Evolutionary conservation across 1,140 invertebrate species (phyloP).

Genomic region (Physella acuta): DNA sequence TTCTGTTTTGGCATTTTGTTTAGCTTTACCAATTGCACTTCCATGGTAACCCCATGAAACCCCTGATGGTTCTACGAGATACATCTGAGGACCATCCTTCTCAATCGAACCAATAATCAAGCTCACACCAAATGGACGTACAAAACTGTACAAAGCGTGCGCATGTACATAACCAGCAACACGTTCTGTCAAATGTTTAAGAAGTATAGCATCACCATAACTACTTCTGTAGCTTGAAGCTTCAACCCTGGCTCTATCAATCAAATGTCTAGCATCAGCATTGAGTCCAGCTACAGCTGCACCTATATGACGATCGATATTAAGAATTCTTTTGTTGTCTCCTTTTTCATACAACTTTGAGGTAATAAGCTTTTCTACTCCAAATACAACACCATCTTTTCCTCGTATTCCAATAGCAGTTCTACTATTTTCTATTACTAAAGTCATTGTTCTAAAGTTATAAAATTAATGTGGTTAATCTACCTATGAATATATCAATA

Average conservation of each 20-base stretch:
- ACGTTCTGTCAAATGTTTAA: slow-evolving; percentile 81
- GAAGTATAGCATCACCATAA: slow-evolving; percentile 84
- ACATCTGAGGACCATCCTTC: slow-evolving; percentile 82
- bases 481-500: no score
- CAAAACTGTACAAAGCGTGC: slow-evolving; percentile 93
- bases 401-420: slow-evolving; percentile 92
- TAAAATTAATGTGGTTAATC: no score
- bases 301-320: slow-evolving; percentile 91
- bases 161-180: slow-evolving; percentile 95
- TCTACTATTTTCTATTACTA: no score
- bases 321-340: slow-evolving; percentile 92
- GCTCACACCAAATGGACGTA: slow-evolving; percentile 91
- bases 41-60: slow-evolving; percentile 93
- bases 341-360: slow-evolving; percentile 94
- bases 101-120: slow-evolving; percentile 85
- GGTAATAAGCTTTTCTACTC: slow-evolving; percentile 95
- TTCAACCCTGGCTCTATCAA: slow-evolving; percentile 85
- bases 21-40: slow-evolving; percentile 96
- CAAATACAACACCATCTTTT: slow-evolving; percentile 95
- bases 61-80: slow-evolving; percentile 95
- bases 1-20: slow-evolving; percentile 98
- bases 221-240: slow-evolving; percentile 87
- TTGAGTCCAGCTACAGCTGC: slow-evolving; percentile 91
- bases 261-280: slow-evolving; percentile 90
- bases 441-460: no score